These are phyloP conservation scores for Coracias cyanogaster DNA, from an alignment of 2,797 vertebrate genomes.

Conservation along the genomic window DNA sequence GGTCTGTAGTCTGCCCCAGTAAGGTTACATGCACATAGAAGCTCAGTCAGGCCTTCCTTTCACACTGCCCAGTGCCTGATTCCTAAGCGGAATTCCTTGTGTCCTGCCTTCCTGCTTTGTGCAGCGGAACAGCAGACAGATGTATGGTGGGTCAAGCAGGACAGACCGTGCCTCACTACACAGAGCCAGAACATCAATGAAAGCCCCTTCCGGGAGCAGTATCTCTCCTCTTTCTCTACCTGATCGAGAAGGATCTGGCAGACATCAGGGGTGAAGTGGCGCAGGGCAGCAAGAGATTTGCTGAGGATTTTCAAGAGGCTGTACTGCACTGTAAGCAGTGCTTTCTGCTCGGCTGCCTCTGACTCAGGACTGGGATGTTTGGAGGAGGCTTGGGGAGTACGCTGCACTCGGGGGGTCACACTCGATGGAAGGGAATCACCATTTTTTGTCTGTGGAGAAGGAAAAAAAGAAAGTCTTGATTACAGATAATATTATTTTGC, in stretches of 20 bases:
- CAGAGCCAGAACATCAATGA: not conserved
- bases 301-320: constrained; percentile 97
- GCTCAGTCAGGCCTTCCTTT: not conserved
- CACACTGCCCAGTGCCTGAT: not conserved
- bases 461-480: not conserved
- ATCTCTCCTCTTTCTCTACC: constrained; percentile 75
- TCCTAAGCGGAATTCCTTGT: not conserved
- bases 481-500: not conserved
- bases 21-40: not conserved
- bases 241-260: constrained; percentile 97
- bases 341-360: constrained; percentile 90
- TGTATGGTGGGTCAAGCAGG: not conserved
- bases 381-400: constrained; percentile 79
- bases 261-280: constrained; percentile 96
- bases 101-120: not conserved
- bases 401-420: constrained; percentile 82
- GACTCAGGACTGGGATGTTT: constrained; percentile 82
- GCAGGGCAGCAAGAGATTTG: constrained; percentile 92
- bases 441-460: constrained; percentile 86
- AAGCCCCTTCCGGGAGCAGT: not conserved
- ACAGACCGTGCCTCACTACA: not conserved
- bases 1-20: not conserved
- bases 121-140: not conserved
- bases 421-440: constrained; percentile 87
- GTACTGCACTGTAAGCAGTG: constrained; percentile 90